A percentile compares a stretch with the other conserved stretches of the same genome.
phyloP scores from a whole-genome alignment of 1,140 invertebrate genomes.

The Hylaeus volcanicus region DNA sequence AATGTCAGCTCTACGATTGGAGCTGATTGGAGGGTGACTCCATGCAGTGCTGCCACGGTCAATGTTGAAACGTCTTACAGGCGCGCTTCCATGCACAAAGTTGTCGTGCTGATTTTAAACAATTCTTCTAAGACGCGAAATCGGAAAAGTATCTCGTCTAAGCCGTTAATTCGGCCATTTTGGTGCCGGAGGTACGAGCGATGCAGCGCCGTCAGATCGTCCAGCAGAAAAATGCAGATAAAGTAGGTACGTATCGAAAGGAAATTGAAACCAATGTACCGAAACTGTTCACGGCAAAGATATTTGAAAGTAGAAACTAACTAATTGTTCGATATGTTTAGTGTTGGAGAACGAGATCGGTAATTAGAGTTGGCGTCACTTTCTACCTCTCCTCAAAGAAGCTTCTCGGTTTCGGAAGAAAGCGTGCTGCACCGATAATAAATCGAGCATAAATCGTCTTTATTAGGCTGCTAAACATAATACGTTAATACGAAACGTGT shows the following conservation, averaged over 20 bases:
- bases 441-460: neutral
- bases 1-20: neutral
- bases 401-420: too few relatives aligned
- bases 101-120: slow-evolving; percentile 1
- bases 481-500: neutral
- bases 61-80: too few relatives aligned
- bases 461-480: neutral
- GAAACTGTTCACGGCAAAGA: neutral
- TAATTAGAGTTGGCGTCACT: neutral
- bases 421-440: neutral
- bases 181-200: neutral
- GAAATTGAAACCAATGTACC: too few relatives aligned
- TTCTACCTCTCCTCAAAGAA: neutral
- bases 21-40: too few relatives aligned
- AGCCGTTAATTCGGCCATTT: slow-evolving; percentile 1
- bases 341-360: neutral
- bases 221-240: too few relatives aligned
- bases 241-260: too few relatives aligned
- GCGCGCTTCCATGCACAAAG: too few relatives aligned
- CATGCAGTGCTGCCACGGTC: neutral
- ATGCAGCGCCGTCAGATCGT: too few relatives aligned
- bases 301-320: neutral
- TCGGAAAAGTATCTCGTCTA: neutral
- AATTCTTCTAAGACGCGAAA: neutral
- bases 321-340: neutral